Conservation (phyloP, 1,140 invertebrate genomes). For the Mactra quadrangularis region DNA sequence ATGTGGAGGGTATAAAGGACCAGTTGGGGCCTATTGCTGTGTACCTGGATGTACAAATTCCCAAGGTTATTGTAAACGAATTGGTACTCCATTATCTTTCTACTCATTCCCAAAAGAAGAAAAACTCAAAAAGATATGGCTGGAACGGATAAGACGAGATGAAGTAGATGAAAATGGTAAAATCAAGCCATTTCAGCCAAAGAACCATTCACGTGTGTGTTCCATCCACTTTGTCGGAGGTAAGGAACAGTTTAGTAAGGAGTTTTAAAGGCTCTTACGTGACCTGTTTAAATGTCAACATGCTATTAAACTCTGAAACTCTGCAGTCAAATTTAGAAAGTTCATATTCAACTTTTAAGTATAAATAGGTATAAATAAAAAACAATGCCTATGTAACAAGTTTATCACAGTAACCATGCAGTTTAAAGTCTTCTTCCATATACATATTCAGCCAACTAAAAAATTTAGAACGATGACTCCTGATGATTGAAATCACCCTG, state of each 20-base stretch:
- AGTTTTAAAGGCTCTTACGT: background rate
- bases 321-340: too few relatives aligned
- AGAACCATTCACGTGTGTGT: background rate
- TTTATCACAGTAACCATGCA: too few relatives aligned
- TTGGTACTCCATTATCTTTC: background rate
- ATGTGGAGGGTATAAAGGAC: background rate
- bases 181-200: background rate
- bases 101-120: background rate
- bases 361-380: too few relatives aligned
- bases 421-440: too few relatives aligned
- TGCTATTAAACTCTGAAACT: too few relatives aligned
- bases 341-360: too few relatives aligned
- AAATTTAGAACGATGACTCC: too few relatives aligned
- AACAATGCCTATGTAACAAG: too few relatives aligned
- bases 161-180: background rate
- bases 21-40: constrained; percentile 21
- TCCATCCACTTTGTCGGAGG: constrained; percentile 11
- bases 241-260: background rate
- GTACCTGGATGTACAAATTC: constrained; percentile 25
- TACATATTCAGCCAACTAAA: too few relatives aligned
- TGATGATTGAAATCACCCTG: too few relatives aligned
- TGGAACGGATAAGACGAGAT: constrained; percentile 13
- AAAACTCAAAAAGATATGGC: constrained; percentile 11
- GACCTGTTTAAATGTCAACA: too few relatives aligned
- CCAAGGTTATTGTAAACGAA: background rate